Evolutionary conservation across 2,888 invertebrate genomes (phyloP).

Genomic region (Calameuta pallipes): DNA sequence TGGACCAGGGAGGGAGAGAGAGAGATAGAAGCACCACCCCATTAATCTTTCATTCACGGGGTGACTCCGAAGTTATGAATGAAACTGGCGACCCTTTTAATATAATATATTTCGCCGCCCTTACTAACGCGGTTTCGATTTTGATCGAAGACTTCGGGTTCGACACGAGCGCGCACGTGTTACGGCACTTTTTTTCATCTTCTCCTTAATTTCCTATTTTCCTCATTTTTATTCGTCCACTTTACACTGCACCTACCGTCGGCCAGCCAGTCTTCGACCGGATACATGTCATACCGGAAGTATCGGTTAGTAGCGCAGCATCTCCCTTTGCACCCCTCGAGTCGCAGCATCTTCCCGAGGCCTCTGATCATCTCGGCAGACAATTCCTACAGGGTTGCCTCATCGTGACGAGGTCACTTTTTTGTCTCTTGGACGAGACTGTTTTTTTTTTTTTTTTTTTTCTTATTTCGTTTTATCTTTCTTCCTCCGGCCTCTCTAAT

Average conservation of each 20-base stretch:
- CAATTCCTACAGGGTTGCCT: conserved; percentile 36
- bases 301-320: not conserved
- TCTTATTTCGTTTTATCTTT: conserved; percentile 12
- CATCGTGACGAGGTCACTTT: conserved; percentile 41
- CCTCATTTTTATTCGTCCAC: not conserved
- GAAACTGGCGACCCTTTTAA: conserved; percentile 42
- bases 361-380: conserved; percentile 33
- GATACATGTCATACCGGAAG: not conserved
- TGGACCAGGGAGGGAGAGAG: conserved; percentile 19
- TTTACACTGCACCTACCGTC: not conserved
- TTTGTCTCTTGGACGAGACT: conserved; percentile 16
- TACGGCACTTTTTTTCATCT: not conserved
- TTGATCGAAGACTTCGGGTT: conserved; percentile 47
- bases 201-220: not conserved
- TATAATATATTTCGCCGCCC: conserved; percentile 33
- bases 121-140: conserved; percentile 53
- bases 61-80: conserved; percentile 48
- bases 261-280: not conserved
- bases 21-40: conserved; percentile 16
- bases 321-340: not conserved
- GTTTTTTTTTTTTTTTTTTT: conserved; percentile 18
- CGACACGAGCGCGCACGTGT: not conserved
- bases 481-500: conserved; percentile 27
- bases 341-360: conserved; percentile 11
- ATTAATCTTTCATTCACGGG: conserved; percentile 53